A percentile compares a stretch with the other conserved stretches of the same genome.
phyloP scores from a whole-genome alignment of 2,113 vertebrate species.

The Lipotes vexillifer region DNA sequence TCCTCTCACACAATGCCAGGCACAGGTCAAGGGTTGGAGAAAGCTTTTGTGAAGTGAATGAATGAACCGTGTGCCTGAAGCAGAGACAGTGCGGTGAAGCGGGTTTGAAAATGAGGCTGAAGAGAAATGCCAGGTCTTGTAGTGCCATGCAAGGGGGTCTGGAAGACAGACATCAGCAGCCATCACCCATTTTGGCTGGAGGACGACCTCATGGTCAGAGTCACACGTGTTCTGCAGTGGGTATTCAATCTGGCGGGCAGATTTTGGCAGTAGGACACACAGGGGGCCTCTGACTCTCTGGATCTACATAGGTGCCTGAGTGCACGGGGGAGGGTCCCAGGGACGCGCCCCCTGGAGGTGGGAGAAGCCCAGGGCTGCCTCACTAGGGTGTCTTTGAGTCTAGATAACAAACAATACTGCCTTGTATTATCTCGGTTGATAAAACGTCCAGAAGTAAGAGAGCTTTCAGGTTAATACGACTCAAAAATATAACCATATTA shows the following conservation, averaged over 20 bases:
- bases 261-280: background rate
- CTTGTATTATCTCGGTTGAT: background rate
- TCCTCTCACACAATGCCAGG: background rate
- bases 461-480: background rate
- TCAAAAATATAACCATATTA: background rate
- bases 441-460: background rate
- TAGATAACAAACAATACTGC: too few species aligned
- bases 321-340: background rate
- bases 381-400: background rate
- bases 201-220: background rate
- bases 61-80: background rate
- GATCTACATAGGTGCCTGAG: background rate
- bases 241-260: background rate
- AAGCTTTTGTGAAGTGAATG: background rate
- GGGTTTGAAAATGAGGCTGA: too few species aligned
- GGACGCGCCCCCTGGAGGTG: background rate
- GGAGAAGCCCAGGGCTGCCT: background rate
- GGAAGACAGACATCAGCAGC: background rate
- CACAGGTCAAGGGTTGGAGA: background rate
- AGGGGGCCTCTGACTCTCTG: background rate
- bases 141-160: background rate
- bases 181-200: background rate
- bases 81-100: background rate
- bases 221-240: too few species aligned
- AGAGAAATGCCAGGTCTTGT: background rate